A percentile compares a stretch with the other conserved stretches of the same genome.
These are phyloP conservation scores for Corythornis madagascariensis DNA, from an alignment of 2,113 vertebrate genomes.

Conservation along the genomic window DNA sequence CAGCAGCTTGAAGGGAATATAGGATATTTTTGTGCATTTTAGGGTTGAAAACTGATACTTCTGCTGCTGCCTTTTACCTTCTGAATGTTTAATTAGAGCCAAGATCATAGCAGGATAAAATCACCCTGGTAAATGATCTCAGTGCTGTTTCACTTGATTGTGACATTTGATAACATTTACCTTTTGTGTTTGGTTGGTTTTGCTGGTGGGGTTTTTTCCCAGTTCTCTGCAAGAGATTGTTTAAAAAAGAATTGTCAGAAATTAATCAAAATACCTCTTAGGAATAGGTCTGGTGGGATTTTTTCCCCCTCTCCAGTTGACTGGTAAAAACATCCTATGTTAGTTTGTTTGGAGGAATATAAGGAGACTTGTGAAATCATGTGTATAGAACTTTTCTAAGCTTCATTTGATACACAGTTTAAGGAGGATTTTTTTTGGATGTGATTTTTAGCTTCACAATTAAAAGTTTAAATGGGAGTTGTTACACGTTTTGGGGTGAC, in stretches of 20 bases:
- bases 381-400: background rate
- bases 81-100: background rate
- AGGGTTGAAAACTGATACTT: background rate
- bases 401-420: background rate
- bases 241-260: background rate
- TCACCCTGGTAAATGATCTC: background rate
- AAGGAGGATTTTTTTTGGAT: background rate
- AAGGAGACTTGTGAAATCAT: background rate
- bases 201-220: background rate
- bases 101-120: background rate
- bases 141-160: background rate
- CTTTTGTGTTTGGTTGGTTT: background rate
- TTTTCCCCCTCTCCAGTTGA: background rate
- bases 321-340: background rate
- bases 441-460: background rate
- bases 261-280: background rate
- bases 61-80: background rate
- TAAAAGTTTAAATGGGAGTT: background rate
- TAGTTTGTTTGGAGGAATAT: background rate
- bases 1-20: background rate
- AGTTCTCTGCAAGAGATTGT: background rate
- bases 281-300: background rate
- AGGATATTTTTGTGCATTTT: background rate
- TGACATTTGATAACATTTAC: background rate
- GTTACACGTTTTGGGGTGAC: background rate